Evolutionary conservation across 1,140 invertebrate species (phyloP), one percentile per base, ranked within the genome.

Genomic region (Linepithema humile): DNA sequence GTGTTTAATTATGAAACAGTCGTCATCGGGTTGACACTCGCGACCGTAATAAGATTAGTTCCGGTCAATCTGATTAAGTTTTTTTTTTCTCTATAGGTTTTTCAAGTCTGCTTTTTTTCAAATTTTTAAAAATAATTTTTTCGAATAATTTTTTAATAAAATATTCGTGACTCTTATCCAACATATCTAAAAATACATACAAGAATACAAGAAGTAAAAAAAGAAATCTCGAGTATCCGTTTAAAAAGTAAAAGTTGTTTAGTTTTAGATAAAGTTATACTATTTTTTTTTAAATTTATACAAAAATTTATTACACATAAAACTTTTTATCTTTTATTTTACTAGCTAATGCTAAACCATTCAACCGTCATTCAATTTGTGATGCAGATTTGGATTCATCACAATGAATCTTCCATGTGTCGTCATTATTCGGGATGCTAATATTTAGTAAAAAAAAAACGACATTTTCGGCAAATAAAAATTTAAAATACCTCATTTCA

Each of bases 1-100:
- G 17, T 17, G 20, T n/a, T 74, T 82, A 60, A 82, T 82, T 82
- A 82, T 82, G 40, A 74, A 60, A 15, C 69, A 74, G 40, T 62
- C 69, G 69, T 74, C 69, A 80, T 69, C 32, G 59, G 26, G n/a
- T 1, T 2, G 12, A 3, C 32, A 2, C 15, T 15, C 50, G 23
- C 15, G 59, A 62, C 17, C 9, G 32, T 4, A 53, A 10, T 12
- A 26, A 64, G 12, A 73, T 15, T 35, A 73, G 4, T 77, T 77
- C 59, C 43, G 59, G 40, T 38, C 29, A 29, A 35, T 6, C 15
- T 62, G 35, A 75, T 75, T 75, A 53, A 38, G 10, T 43, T 62
- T 17, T n/a, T 62, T 17, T 55, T 55, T 55, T 20, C 5, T 55
- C 20, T 12, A n/a, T n/a, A n/a, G n/a, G n/a, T n/a, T 64, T 43